Percentiles rank a stretch among this genome's conserved stretches.
Evolutionary conservation across 2,888 invertebrate genomes (phyloP).

Genomic region (Pimpla rufipes): DNA sequence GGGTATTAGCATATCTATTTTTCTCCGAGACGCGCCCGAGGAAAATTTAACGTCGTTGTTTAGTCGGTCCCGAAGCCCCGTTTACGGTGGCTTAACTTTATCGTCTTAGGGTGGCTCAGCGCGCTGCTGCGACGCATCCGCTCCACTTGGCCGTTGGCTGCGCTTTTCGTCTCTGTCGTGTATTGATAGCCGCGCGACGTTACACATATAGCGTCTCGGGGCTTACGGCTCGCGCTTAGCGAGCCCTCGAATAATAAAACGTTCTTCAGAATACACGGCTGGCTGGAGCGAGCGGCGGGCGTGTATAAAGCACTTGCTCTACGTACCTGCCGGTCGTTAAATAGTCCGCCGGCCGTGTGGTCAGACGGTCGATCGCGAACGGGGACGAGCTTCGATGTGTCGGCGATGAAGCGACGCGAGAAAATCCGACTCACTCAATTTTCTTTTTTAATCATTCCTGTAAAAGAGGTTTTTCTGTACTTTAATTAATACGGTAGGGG

Average conservation of each 20-base stretch:
- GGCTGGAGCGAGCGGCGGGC: constrained; percentile 5
- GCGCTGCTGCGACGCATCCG: constrained; percentile 2
- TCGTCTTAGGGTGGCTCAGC: constrained; percentile 58
- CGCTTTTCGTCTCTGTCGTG: constrained; percentile 19
- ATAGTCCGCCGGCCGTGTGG: constrained; percentile 15
- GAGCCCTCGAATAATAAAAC: constrained; percentile 66
- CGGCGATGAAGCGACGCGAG: not conserved
- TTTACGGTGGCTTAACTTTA: constrained; percentile 66
- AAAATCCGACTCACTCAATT: not conserved
- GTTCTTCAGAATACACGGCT: constrained; percentile 19
- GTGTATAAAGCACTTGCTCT: not conserved
- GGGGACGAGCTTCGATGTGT: constrained; percentile 17
- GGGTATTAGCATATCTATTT: not conserved
- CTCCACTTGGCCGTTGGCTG: not conserved
- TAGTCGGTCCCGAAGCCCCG: constrained; percentile 60
- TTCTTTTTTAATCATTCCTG: not conserved
- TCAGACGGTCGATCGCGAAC: constrained; percentile 44
- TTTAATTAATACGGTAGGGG: not conserved
- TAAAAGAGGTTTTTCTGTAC: not conserved
- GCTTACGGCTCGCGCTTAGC: constrained; percentile 10
- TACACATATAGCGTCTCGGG: constrained; percentile 28
- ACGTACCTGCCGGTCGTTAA: not conserved
- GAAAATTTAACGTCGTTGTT: constrained; percentile 49
- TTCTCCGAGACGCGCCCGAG: not conserved
- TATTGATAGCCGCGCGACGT: constrained; percentile 12